Conservation (phyloP, 2,888 invertebrate genomes). For the Gortyna flavago region DNA sequence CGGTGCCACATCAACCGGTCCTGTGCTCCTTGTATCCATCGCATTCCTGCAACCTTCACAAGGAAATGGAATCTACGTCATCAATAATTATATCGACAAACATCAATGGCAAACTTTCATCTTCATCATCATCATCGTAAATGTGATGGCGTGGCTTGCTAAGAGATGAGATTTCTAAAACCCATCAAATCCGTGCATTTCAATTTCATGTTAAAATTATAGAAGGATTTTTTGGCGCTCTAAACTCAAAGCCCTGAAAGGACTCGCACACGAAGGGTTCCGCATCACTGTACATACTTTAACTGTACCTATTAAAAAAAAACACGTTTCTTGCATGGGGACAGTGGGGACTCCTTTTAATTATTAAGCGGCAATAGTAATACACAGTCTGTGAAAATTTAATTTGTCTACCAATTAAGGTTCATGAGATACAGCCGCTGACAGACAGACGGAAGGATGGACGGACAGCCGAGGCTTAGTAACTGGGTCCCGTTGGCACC, state of each 20-base stretch:
- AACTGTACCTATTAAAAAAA: no score
- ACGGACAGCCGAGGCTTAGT: neutral
- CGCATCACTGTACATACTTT: no score
- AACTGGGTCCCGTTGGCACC: neutral
- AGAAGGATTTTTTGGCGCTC: neutral
- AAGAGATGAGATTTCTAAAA: neutral
- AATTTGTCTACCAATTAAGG: neutral
- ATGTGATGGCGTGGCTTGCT: no score
- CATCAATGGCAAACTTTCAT: neutral
- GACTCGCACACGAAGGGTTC: no score
- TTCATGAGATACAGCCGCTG: neutral
- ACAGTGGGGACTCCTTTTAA: no score
- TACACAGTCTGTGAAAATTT: neutral
- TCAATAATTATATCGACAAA: neutral
- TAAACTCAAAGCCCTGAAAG: no score
- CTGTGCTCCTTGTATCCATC: neutral
- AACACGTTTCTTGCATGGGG: no score
- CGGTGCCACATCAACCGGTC: neutral
- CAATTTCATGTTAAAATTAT: neutral
- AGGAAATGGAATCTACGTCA: neutral
- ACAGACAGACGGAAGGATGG: neutral
- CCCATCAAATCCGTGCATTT: neutral
- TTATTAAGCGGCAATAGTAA: neutral
- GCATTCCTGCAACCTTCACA: neutral
- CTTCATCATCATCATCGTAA: neutral